Percentiles rank a stretch among this genome's conserved stretches.
phyloP scores from a whole-genome alignment of 2,797 vertebrate species.

The Alauda arvensis region DNA sequence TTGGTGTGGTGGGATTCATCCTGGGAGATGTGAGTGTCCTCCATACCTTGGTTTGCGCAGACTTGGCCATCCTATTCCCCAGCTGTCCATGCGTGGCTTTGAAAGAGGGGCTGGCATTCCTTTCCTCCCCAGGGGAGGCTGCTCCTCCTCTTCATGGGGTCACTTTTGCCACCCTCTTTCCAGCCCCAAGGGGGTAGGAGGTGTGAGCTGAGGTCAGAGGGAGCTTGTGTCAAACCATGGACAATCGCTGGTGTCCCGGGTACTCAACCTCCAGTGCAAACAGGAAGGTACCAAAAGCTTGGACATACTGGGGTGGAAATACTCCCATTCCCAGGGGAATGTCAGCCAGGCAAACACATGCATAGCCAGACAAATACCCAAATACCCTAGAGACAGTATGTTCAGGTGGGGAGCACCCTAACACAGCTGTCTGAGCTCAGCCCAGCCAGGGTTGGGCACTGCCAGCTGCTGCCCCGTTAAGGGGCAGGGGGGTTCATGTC shows the following conservation, averaged over 20 bases:
- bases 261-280: background rate
- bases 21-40: background rate
- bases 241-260: background rate
- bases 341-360: background rate
- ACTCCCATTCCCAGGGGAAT: background rate
- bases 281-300: background rate
- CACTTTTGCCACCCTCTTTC: background rate
- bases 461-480: background rate
- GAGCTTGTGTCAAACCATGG: background rate
- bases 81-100: rapidly evolving
- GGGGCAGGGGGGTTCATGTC: rapidly evolving
- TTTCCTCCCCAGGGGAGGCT: background rate
- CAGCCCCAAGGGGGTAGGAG: rapidly evolving
- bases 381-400: rapidly evolving
- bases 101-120: background rate
- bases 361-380: background rate
- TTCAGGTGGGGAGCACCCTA: rapidly evolving
- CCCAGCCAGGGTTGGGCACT: rapidly evolving
- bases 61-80: background rate
- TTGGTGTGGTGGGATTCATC: background rate
- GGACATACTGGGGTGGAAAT: background rate
- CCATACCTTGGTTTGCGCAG: background rate
- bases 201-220: background rate
- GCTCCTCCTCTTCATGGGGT: background rate
- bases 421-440: rapidly evolving